Base-by-base conservation (phyloP, 2,888 invertebrate genomes). In the Priocnemis perturbator region DNA sequence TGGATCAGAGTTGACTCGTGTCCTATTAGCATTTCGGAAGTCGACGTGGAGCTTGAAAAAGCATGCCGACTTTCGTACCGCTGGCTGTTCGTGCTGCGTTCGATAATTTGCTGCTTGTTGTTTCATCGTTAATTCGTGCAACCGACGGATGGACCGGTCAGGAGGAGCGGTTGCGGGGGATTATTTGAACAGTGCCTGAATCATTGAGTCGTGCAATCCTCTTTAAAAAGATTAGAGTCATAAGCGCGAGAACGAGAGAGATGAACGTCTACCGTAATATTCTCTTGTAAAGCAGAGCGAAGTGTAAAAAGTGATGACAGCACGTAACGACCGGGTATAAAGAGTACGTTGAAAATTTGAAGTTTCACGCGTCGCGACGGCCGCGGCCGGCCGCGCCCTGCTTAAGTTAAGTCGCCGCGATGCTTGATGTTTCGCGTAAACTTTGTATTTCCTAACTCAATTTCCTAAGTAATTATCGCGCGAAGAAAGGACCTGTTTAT, bases 171-270 rank as follows among this genome's bases (percentile, higher is more conserved):
- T 1, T 1, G 7, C 11, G 7, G 7, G 1, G 17, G 50, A 50
- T 11, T 4, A 17, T 50, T 11, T 50, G n/a, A 3, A 23, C n/a
- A 45, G 19, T 9, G 50, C 44, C 4, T 5, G 15, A 48, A 20
- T 52, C 23, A 71, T 62, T 47, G 23, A 60, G 21, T 47, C 44
- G 59, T 63, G 60, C 48, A 50, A 23, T 47, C 58, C 23, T 45
- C 61, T 55, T 47, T 53, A 71, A 74, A 67, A 50, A 48, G 57
- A 9, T 53, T 17, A 17, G 60, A 55, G 55, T 57, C 52, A 61
- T 74, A 77, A 68, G 71, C 48, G 52, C 55, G 45, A 17, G n/a
- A 67, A 67, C 50, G 61, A 57, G 60, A 53, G 64, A 58, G 56
- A 67, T 30, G 57, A 64, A 64, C 56, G 44, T 20, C 14, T 15